Percentiles rank a stretch among this genome's conserved stretches.
Conservation (phyloP, 64 coral and sea anemone genomes). For the Hydrozoanthus tunicans region DNA sequence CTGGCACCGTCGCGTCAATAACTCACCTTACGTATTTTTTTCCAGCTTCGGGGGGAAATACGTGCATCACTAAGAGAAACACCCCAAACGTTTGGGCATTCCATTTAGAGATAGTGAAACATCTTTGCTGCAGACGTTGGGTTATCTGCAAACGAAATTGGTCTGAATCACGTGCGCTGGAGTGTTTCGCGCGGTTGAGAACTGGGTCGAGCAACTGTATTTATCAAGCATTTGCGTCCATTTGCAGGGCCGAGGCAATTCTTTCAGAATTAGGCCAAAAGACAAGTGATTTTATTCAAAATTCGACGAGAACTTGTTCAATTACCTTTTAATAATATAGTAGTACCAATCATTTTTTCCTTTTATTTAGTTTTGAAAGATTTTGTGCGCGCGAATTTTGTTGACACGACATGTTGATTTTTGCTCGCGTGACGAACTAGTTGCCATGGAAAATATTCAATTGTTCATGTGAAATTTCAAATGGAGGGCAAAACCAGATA, state of each 20-base stretch:
- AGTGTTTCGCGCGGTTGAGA: background rate
- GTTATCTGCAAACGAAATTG: background rate
- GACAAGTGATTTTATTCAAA: too few relatives aligned
- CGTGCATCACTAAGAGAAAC: slow-evolving; percentile 12
- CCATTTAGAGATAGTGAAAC: slow-evolving; percentile 10
- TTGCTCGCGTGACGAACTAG: too few relatives aligned
- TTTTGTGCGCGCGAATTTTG: too few relatives aligned
- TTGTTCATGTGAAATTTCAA: too few relatives aligned
- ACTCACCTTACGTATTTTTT: slow-evolving; percentile 3
- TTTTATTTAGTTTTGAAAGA: too few relatives aligned
- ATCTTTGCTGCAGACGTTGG: background rate
- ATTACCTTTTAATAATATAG: too few relatives aligned
- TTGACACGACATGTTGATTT: too few relatives aligned
- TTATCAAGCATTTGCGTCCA: background rate
- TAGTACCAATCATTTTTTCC: too few relatives aligned
- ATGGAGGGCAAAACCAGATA: too few relatives aligned
- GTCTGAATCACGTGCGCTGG: background rate
- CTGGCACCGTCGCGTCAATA: background rate
- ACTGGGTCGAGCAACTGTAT: background rate
- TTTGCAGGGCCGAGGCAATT: background rate
- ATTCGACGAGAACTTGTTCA: too few relatives aligned
- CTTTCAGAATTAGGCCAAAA: background rate
- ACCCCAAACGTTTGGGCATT: slow-evolving; percentile 15
- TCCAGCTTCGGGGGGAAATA: slow-evolving; percentile 1
- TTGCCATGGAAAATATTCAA: too few relatives aligned